These are phyloP conservation scores for Muscicapa adusta DNA, from an alignment of 2,113 vertebrate species.

Conservation along the genomic window DNA sequence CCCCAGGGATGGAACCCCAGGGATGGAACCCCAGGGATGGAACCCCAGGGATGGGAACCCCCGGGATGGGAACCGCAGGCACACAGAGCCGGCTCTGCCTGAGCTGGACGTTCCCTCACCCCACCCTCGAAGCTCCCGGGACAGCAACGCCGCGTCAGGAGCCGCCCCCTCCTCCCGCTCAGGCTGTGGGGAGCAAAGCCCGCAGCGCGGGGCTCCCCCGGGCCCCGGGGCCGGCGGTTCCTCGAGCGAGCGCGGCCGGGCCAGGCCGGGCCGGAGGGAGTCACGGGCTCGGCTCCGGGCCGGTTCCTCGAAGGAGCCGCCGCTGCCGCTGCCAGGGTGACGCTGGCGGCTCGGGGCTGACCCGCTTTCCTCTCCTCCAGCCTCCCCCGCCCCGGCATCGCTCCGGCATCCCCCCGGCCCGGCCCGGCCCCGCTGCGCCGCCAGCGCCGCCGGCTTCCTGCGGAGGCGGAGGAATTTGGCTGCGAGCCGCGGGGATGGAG, in stretches of 20 bases:
- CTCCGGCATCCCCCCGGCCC: neutral
- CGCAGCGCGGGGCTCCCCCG: fast-evolving
- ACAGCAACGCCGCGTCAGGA: fast-evolving
- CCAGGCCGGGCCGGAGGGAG: neutral
- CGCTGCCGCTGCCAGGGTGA: constrained; percentile 47
- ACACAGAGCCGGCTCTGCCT: fast-evolving
- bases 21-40: no score
- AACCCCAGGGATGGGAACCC: neutral
- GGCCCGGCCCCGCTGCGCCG: neutral
- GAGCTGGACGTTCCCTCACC: fast-evolving
- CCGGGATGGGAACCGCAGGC: no score
- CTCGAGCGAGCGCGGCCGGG: neutral
- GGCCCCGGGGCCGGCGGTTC: neutral
- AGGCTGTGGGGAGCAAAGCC: neutral
- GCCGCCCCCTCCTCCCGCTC: neutral
- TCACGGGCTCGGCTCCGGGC: neutral
- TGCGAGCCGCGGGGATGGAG: neutral
- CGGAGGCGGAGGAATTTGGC: constrained; percentile 36
- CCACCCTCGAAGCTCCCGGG: fast-evolving
- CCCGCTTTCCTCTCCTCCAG: neutral
- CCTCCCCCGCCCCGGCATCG: neutral
- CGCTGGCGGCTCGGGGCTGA: constrained; percentile 15
- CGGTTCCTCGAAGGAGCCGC: constrained; percentile 54
- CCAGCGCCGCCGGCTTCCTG: neutral
- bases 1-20: no score